phyloP scores from a whole-genome alignment of 2,888 invertebrate genomes.

The Luperina testacea region DNA sequence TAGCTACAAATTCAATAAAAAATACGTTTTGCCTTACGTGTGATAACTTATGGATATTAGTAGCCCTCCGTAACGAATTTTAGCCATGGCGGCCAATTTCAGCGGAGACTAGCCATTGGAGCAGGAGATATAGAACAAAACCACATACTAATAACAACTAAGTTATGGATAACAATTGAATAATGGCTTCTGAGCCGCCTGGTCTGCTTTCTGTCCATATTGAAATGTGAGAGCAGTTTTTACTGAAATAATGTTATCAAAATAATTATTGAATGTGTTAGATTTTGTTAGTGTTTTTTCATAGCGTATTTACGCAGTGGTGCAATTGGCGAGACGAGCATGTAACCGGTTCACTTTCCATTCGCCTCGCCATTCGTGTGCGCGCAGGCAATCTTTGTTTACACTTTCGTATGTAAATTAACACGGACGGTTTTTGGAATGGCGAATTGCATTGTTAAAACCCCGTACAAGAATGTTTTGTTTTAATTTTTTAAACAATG shows the following conservation, averaged over 20 bases:
- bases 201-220: not conserved
- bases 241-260: not conserved
- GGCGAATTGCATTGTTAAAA: constrained; percentile 9
- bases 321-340: constrained; percentile 7
- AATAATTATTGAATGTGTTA: constrained; percentile 6
- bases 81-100: not conserved
- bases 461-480: not conserved
- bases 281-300: not conserved
- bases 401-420: constrained; percentile 10
- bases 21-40: not conserved
- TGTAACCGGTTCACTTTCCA: constrained; percentile 20
- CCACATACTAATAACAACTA: not conserved
- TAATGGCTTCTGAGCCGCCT: not conserved
- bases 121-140: too few species aligned
- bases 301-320: constrained; percentile 4
- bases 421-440: not conserved
- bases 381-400: constrained; percentile 11
- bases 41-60: not conserved
- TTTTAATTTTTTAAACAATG: not conserved
- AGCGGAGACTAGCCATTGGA: too few species aligned
- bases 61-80: not conserved
- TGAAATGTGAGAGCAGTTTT: not conserved
- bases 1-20: not conserved
- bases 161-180: not conserved
- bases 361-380: constrained; percentile 21